Percentiles rank a stretch among this genome's conserved stretches.
These are phyloP conservation scores for Lepidochrysops patricia DNA, from an alignment of 2,888 invertebrate species.

Conservation along the genomic window DNA sequence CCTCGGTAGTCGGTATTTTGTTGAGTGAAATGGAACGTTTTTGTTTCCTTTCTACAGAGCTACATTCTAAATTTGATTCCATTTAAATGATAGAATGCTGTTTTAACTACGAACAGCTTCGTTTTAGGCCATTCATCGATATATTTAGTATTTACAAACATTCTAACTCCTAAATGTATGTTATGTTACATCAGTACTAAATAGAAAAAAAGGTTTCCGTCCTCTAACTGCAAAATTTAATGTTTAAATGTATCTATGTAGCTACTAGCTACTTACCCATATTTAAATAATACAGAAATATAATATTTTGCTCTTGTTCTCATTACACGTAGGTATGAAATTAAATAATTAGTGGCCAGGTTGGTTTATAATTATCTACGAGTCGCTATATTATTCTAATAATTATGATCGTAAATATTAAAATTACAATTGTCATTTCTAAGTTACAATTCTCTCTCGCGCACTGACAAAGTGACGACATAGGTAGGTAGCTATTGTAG, in stretches of 20 bases:
- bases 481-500: too few relatives aligned
- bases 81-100: not conserved
- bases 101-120: not conserved
- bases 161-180: not conserved
- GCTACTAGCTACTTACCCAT: too few relatives aligned
- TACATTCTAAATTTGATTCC: conserved; percentile 10
- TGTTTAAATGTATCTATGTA: too few relatives aligned
- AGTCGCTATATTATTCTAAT: not conserved
- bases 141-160: not conserved
- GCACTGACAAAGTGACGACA: too few relatives aligned
- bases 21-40: conserved; percentile 19
- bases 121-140: too few relatives aligned
- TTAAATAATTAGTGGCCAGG: not conserved
- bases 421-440: not conserved
- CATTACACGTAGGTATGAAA: not conserved
- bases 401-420: not conserved
- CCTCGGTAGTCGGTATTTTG: conserved; percentile 11
- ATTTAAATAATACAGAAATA: not conserved
- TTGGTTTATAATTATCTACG: not conserved
- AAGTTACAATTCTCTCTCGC: not conserved
- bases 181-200: too few relatives aligned
- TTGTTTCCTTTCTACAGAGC: conserved; percentile 14
- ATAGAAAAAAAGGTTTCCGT: too few relatives aligned
- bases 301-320: not conserved
- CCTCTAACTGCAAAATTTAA: not conserved